Evolutionary conservation across 2,113 vertebrate species (phyloP).

Genomic region (Myiozetetes cayanensis): DNA sequence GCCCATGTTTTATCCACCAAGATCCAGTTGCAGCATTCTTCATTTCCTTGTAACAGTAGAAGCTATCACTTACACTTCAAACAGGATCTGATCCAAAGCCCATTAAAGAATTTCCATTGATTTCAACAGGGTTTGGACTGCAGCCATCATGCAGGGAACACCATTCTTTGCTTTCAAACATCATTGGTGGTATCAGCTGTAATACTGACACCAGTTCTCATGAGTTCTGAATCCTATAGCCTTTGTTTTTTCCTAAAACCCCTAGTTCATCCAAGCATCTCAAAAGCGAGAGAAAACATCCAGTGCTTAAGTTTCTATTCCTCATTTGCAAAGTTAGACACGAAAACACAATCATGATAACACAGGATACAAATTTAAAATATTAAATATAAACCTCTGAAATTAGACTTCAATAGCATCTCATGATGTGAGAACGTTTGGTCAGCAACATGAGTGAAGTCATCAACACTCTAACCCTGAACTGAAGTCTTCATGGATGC

Average conservation of each 20-base stretch:
- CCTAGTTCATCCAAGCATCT: neutral
- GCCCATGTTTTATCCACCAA: neutral
- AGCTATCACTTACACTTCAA: slow-evolving; percentile 17
- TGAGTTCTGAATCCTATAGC: neutral
- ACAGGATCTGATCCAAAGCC: slow-evolving; percentile 43
- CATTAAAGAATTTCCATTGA: slow-evolving; percentile 52
- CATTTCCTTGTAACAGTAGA: neutral
- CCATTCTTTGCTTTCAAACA: neutral
- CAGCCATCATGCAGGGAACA: neutral
- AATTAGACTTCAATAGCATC: neutral
- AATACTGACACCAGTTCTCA: neutral
- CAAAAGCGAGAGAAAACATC: neutral
- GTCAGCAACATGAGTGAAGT: neutral
- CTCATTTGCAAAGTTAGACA: neutral
- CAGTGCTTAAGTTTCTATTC: neutral
- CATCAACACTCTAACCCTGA: neutral
- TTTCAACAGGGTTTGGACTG: slow-evolving; percentile 1
- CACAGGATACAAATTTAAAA: neutral
- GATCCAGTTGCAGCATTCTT: neutral
- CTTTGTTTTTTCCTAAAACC: neutral
- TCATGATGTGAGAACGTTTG: neutral
- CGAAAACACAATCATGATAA: neutral
- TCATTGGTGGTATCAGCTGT: neutral
- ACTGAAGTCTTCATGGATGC: neutral
- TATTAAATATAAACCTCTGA: neutral